Evolutionary conservation across 2,797 vertebrate genomes (phyloP).

Genomic region (Somateria mollissima): DNA sequence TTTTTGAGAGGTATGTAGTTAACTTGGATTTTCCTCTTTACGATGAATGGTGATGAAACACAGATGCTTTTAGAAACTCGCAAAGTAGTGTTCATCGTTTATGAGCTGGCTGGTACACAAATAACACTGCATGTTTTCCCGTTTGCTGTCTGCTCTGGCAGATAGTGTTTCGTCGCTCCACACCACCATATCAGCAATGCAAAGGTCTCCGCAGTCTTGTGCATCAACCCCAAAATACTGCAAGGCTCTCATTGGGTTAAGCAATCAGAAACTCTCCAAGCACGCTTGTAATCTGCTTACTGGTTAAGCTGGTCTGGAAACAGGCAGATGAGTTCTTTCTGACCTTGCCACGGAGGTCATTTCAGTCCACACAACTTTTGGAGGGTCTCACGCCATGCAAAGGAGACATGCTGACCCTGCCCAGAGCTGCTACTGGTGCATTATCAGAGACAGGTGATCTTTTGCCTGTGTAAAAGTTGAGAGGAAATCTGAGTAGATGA

Average conservation of each 20-base stretch:
- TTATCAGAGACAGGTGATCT: background rate
- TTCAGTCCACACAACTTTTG: background rate
- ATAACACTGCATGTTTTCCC: background rate
- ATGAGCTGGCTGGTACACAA: background rate
- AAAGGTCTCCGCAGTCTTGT: background rate
- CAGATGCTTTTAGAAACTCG: background rate
- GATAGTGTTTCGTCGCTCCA: background rate
- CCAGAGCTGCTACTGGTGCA: background rate
- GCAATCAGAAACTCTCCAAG: constrained; percentile 26
- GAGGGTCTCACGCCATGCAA: background rate
- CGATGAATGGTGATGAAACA: background rate
- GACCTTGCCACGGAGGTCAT: background rate
- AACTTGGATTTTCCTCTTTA: background rate
- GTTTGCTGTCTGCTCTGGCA: background rate
- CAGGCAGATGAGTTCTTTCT: background rate
- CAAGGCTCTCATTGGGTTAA: constrained; percentile 33
- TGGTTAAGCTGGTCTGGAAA: constrained; percentile 45
- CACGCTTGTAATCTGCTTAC: constrained; percentile 38
- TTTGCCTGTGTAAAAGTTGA: background rate
- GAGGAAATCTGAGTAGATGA: background rate
- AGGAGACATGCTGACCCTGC: accelerated
- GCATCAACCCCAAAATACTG: background rate
- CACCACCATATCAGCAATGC: background rate
- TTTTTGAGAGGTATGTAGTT: background rate
- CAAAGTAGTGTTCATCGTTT: background rate